Evolutionary conservation across 2,888 invertebrate genomes (phyloP), one percentile per base, ranked within the genome.

Genomic region (Scrobipalpa atriplicella): DNA sequence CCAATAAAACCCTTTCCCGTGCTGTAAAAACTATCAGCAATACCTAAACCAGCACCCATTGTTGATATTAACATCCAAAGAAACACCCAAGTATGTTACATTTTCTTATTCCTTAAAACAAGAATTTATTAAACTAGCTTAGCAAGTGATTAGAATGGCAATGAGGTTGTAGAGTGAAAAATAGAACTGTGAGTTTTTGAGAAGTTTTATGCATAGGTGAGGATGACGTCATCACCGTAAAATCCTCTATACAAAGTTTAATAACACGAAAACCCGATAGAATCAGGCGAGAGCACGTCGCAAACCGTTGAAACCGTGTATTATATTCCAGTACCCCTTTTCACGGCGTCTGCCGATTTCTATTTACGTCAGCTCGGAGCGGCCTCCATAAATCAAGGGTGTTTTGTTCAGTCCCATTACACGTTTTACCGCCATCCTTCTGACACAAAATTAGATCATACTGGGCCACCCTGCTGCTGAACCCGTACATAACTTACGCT

Each of bases 371-470:
- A 79, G 74, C 82, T 80, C 82, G 80, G 86, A 82, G 85, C 73
- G 83, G 81, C 85, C 85, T 80, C 82, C 81, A 87, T 88, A 89
- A 89, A 89, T 89, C 89, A 87, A 86, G 81, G 84, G 82, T 87
- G 83, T 89, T 87, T 88, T 88, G 87, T 87, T 87, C 87, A 80
- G 85, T 82, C 81, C 87, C 86, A 89, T 90, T 89, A 89, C 89
- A 79, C 74, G 84, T 86, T 89, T 89, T 89, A 89, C 89, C 87
- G 86, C 87, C 85, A 86, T 86, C 83, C 83, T 87, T 86, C 87
- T 84, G 86, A 86, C 84, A 89, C 88, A 83, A 88, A 89, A 89
- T 89, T 89, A 89, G 88, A 89, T 88, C 86, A 89, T 85, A 84
- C 86, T 82, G 78, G 86, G 84, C 82, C 82, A 82, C 83, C 84